These are phyloP conservation scores for Gobio occitaniae DNA, from an alignment of 2,797 vertebrate species.

Conservation along the genomic window DNA sequence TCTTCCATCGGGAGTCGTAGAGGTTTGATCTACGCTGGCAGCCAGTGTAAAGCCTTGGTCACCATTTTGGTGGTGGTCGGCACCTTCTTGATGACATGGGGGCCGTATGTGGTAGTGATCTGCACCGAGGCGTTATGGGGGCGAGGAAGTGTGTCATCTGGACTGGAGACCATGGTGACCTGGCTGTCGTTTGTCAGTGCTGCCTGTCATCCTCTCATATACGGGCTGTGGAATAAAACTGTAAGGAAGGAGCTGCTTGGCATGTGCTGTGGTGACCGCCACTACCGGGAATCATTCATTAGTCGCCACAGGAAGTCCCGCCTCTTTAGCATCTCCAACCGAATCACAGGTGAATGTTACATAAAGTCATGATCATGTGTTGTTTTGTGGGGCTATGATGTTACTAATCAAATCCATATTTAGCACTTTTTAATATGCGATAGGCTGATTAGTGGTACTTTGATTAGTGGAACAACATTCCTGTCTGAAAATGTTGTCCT, in stretches of 20 bases:
- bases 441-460: background rate
- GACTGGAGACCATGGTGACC: constrained; percentile 88
- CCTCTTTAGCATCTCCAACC: constrained; percentile 95
- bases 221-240: constrained; percentile 97
- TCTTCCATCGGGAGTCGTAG: constrained; percentile 89
- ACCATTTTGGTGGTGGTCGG: constrained; percentile 95
- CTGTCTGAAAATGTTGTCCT: no score
- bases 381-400: background rate
- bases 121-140: constrained; percentile 92
- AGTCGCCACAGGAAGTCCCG: constrained; percentile 87
- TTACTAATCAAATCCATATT: background rate
- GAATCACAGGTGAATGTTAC: constrained; percentile 89
- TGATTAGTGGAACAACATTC: no score
- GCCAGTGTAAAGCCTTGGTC: constrained; percentile 94
- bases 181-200: constrained; percentile 95
- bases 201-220: constrained; percentile 93
- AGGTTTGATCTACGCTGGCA: constrained; percentile 91
- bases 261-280: constrained; percentile 93
- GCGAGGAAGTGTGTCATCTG: constrained; percentile 86
- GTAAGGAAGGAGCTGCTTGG: constrained; percentile 95
- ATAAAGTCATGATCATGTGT: background rate
- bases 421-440: background rate
- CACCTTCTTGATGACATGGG: constrained; percentile 91
- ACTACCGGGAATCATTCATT: constrained; percentile 91
- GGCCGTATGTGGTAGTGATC: constrained; percentile 91